Base-by-base conservation (phyloP, 2,888 invertebrate genomes). In the Elegia similella region DNA sequence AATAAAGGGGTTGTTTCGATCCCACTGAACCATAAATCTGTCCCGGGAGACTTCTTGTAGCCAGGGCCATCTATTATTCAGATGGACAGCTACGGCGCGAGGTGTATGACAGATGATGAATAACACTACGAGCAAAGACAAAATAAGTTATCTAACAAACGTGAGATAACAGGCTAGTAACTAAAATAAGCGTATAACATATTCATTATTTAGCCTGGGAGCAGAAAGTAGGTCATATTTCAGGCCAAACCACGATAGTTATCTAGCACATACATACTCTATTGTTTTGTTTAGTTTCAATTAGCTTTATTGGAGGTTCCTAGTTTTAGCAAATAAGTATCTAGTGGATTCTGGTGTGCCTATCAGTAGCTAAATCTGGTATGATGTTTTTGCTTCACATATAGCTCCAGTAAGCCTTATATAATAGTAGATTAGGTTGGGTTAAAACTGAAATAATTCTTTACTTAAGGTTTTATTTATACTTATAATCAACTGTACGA, bases 31-130 rank as follows among this genome's bases (percentile, higher is more conserved):
- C 76, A 81, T 84, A 81, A 84, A 84, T 83, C 77, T 78, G 75
- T 79, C 79, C 75, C 77, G 42, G 59, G 72, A 71, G 82, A 75
- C 76, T 80, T 80, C 74, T 81, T 78, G 75, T 66, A 74, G 67
- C 70, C 65, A 65, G 59, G 68, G 67, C 68, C 75, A 85, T 82
- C 69, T 82, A 78, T 85, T 84, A 84, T 86, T 84, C 74, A 82
- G 74, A 78, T 73, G 69, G 77, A 76, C 79, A 75, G 78, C 58
- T 63, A 62, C 63, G 59, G 64, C 61, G 56, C 63, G 62, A 69
- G 69, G 66, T 70, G 67, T 77, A 79, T 79, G 80, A 79, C 77
- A 78, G 78, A 82, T 80, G 78, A 76, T 72, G 69, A 75, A 70
- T 72, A 67, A 62, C 64, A 58, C 38, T 52, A 52, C 34, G 48